phyloP scores from a whole-genome alignment of 2,888 invertebrate species.

The Lepetodrilus schrolli region DNA sequence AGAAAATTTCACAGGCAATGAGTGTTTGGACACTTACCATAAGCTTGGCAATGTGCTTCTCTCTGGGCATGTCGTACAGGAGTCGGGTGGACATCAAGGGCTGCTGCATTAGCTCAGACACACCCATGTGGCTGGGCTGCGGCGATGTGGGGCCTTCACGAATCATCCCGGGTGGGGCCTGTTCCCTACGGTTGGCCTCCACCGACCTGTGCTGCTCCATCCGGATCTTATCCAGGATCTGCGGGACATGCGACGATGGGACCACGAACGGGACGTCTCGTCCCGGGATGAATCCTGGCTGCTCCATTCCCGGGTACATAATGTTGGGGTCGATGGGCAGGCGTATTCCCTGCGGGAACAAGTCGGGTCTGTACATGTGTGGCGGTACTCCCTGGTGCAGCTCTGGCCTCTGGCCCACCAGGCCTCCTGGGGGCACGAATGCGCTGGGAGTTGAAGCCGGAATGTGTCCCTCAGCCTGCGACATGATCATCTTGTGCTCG shows the following conservation, averaged over 20 bases:
- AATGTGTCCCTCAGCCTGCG: slow-evolving; percentile 30
- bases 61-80: slow-evolving; percentile 15
- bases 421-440: slow-evolving; percentile 45
- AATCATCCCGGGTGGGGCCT: slow-evolving; percentile 28
- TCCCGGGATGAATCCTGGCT: slow-evolving; percentile 29
- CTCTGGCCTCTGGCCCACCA: slow-evolving; percentile 31
- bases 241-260: neutral
- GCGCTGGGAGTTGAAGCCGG: slow-evolving; percentile 34
- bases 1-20: neutral
- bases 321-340: slow-evolving; percentile 61
- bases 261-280: slow-evolving; percentile 34
- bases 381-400: slow-evolving; percentile 40
- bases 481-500: slow-evolving; percentile 31
- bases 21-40: neutral
- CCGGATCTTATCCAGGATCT: neutral
- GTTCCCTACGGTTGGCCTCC: slow-evolving; percentile 47
- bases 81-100: neutral
- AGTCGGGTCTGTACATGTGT: slow-evolving; percentile 39
- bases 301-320: slow-evolving; percentile 40
- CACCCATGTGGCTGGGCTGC: neutral
- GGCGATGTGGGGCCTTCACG: slow-evolving; percentile 1
- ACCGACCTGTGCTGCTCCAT: slow-evolving; percentile 43
- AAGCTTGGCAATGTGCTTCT: neutral
- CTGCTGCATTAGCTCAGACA: slow-evolving; percentile 22
- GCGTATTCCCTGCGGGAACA: slow-evolving; percentile 35